These are phyloP conservation scores for Hycleus phaleratus DNA, from an alignment of 1,140 invertebrate species.

Conservation along the genomic window DNA sequence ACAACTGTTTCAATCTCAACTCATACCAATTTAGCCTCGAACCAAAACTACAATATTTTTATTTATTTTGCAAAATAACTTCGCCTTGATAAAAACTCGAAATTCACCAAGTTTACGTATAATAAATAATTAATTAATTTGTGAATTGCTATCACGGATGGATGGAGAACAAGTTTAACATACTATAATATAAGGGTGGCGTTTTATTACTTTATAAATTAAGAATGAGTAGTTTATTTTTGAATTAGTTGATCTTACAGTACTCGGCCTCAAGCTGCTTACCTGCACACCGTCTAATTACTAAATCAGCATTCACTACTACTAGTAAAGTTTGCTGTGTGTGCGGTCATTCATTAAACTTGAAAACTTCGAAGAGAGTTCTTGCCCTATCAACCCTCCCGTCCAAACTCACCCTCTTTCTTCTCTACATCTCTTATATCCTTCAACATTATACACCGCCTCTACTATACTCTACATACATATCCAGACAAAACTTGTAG, in stretches of 20 bases:
- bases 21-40: neutral
- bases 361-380: slow-evolving; percentile 23
- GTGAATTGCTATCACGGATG: too few species aligned
- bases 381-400: slow-evolving; percentile 3
- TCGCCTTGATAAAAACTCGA: neutral
- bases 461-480: too few species aligned
- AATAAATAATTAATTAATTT: too few species aligned
- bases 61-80: neutral
- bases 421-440: too few species aligned
- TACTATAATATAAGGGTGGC: too few species aligned
- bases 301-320: slow-evolving; percentile 31
- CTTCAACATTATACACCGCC: too few species aligned
- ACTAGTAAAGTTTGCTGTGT: slow-evolving; percentile 24
- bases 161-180: too few species aligned
- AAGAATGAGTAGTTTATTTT: slow-evolving; percentile 17
- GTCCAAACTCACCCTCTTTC: too few species aligned
- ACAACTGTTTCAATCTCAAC: too few species aligned
- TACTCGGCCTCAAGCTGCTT: slow-evolving; percentile 14
- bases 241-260: slow-evolving; percentile 16
- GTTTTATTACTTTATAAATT: too few species aligned
- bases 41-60: slow-evolving; percentile 1
- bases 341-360: slow-evolving; percentile 34
- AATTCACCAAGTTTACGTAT: too few species aligned
- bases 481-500: too few species aligned
- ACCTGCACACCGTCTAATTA: slow-evolving; percentile 27